A percentile compares a stretch with the other conserved stretches of the same genome.
Conservation (phyloP, 2,888 invertebrate species). For the Brachyptera risi region DNA sequence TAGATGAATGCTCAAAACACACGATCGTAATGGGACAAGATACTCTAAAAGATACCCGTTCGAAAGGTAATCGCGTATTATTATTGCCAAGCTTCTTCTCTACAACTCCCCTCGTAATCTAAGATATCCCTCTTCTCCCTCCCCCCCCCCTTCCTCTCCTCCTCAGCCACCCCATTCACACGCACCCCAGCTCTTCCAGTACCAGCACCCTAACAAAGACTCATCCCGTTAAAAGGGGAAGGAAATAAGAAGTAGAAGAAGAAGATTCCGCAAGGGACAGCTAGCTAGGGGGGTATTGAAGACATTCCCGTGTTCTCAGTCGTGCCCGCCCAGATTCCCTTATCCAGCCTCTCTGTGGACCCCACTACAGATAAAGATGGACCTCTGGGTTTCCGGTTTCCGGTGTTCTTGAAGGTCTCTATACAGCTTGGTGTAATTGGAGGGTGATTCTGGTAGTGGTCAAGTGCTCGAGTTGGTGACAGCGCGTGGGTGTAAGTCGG, state of each 20-base stretch:
- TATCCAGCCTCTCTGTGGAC: no score
- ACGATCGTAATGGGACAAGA: no score
- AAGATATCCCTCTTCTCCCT: not conserved
- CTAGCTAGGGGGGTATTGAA: not conserved
- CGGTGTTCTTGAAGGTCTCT: not conserved
- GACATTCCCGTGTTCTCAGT: constrained; percentile 12
- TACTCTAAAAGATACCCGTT: no score
- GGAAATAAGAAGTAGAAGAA: no score
- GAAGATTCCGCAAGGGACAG: not conserved
- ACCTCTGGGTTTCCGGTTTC: constrained; percentile 5
- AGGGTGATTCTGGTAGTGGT: not conserved
- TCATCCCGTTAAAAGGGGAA: constrained; percentile 1
- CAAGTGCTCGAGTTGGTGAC: not conserved
- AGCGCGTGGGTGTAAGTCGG: no score
- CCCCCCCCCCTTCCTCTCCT: constrained; percentile 2
- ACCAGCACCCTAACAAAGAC: constrained; percentile 16
- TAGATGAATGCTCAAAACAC: no score
- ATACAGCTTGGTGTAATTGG: not conserved
- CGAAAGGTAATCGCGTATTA: no score
- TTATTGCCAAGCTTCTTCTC: no score
- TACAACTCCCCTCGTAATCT: not conserved
- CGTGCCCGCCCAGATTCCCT: constrained; percentile 16
- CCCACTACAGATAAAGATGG: constrained; percentile 13
- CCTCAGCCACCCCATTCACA: constrained; percentile 10
- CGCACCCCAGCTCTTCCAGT: not conserved